Percentiles rank a stretch among this genome's conserved stretches.
Evolutionary conservation across 2,888 invertebrate species (phyloP).

Genomic region (Diachrysia chrysitis): DNA sequence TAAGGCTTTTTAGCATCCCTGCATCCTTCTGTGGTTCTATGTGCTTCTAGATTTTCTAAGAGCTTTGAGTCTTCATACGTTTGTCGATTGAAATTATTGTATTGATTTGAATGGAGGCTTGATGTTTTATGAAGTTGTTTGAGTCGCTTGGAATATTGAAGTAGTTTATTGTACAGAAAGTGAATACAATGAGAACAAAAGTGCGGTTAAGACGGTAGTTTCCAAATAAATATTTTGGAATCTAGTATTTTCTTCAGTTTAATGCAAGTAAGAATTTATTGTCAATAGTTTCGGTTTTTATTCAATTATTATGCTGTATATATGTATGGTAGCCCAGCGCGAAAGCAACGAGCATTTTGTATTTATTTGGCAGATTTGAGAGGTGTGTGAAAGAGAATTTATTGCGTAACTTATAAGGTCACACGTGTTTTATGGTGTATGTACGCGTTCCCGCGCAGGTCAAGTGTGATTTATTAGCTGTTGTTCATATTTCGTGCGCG

Average conservation of each 20-base stretch:
- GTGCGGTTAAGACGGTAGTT: too few relatives aligned
- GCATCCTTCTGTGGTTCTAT: conserved; percentile 22
- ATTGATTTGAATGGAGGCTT: not conserved
- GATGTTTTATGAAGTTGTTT: not conserved
- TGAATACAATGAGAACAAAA: conserved; percentile 1
- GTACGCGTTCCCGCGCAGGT: conserved; percentile 22
- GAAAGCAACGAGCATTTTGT: conserved; percentile 50
- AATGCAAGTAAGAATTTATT: too few relatives aligned
- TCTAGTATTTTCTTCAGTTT: too few relatives aligned
- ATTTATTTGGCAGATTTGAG: conserved; percentile 64
- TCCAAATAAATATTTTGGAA: too few relatives aligned
- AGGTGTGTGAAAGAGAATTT: conserved; percentile 55
- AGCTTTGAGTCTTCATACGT: conserved; percentile 11
- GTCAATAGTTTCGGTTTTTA: too few relatives aligned
- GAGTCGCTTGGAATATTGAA: not conserved
- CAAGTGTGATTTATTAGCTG: conserved; percentile 48
- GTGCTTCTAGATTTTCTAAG: conserved; percentile 3
- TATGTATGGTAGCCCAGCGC: conserved; percentile 5
- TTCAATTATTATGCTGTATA: not conserved
- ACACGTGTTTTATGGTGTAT: conserved; percentile 42
- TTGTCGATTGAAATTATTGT: not conserved
- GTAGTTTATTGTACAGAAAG: not conserved
- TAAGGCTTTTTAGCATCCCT: conserved; percentile 37
- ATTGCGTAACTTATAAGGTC: conserved; percentile 60
- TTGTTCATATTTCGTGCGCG: conserved; percentile 19